phyloP scores from a whole-genome alignment of 2,113 vertebrate species.

The Elanus axillaris region DNA sequence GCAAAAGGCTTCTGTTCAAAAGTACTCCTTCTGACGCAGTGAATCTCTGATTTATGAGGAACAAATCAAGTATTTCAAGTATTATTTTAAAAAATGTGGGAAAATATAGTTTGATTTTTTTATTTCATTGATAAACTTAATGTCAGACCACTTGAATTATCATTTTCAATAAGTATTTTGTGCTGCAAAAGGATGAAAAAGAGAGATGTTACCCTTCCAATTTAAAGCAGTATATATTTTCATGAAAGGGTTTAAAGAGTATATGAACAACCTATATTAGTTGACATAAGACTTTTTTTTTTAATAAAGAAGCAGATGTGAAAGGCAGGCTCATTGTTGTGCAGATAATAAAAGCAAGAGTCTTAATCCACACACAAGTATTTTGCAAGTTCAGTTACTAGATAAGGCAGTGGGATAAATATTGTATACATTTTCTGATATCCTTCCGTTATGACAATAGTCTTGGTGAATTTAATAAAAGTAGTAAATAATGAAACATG shows the following conservation, averaged over 20 bases:
- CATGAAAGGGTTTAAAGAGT: background rate
- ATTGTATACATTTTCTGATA: slow-evolving; percentile 8
- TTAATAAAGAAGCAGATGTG: background rate
- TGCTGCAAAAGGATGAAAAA: background rate
- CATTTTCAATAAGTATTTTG: background rate
- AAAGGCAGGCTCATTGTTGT: background rate
- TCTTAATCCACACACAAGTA: background rate
- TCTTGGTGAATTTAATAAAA: background rate
- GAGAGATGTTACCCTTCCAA: background rate
- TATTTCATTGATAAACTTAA: background rate
- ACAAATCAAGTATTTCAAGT: background rate
- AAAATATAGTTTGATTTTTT: background rate
- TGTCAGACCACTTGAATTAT: background rate
- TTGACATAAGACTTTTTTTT: background rate
- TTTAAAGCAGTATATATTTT: background rate
- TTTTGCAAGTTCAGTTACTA: slow-evolving; percentile 51
- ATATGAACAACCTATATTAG: background rate
- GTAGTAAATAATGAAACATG: background rate
- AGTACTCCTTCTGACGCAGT: background rate
- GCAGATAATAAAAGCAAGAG: slow-evolving; percentile 54
- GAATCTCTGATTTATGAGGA: background rate
- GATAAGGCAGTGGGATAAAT: slow-evolving; percentile 47
- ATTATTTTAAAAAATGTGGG: background rate
- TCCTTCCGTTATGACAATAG: slow-evolving; percentile 1
- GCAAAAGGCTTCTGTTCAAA: background rate